A percentile compares a stretch with the other conserved stretches of the same genome.
Conservation (phyloP, 2,113 vertebrate species). For the Hydropotes inermis region DNA sequence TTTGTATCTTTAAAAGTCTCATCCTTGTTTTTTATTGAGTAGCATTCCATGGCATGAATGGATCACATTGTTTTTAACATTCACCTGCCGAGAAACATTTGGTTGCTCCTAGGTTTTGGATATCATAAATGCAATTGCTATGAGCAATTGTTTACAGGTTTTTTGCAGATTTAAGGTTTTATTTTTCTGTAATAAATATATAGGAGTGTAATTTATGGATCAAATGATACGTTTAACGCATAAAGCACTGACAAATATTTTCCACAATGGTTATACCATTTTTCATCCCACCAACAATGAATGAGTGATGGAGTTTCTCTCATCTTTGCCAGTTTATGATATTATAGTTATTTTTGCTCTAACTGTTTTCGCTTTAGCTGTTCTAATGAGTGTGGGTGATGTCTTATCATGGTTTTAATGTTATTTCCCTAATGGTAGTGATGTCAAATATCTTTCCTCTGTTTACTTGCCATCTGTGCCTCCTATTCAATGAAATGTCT, state of each 20-base stretch:
- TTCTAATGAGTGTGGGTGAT: too few species aligned
- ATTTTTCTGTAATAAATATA: not conserved
- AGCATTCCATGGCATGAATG: too few species aligned
- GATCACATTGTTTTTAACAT: not conserved
- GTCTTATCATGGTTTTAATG: not conserved
- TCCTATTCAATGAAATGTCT: not conserved
- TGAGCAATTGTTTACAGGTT: not conserved
- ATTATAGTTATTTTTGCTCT: not conserved
- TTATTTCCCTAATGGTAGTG: not conserved
- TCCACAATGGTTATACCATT: not conserved
- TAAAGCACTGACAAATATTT: not conserved
- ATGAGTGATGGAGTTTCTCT: not conserved
- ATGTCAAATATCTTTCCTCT: not conserved
- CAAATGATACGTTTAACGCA: not conserved
- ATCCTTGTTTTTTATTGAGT: not conserved
- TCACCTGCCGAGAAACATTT: accelerated
- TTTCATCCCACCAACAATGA: not conserved
- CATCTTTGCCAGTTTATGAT: too few species aligned
- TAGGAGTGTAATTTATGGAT: not conserved
- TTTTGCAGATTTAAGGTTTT: not conserved
- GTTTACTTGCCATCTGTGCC: not conserved
- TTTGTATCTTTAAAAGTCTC: not conserved
- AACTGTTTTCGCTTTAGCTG: not conserved
- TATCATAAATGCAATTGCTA: not conserved
- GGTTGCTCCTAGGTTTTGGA: not conserved